Evolutionary conservation across 2,797 vertebrate species (phyloP), one percentile per base, ranked within the genome.

Genomic region (Hylomyscus alleni): DNA sequence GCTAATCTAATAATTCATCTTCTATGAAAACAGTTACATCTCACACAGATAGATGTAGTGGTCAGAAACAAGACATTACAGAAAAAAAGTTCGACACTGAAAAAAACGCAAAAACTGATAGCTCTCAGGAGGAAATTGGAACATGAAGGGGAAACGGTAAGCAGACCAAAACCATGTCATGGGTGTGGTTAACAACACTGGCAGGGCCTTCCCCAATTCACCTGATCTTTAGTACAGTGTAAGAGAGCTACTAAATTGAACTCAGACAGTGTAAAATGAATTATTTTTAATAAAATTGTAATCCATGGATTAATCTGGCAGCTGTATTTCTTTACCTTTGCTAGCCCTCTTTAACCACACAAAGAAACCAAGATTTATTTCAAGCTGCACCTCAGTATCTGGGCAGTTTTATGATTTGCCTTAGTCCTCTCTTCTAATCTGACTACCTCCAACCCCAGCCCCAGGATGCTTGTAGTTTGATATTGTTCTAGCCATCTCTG

Each of bases 1-100:
- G 10, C 10, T 76, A 86, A 90, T 67, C 26, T 75, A 96, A 60
- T 75, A 96, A 81, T 75, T 92, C 29, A 86, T 69, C 19, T 75
- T 83, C 54, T 10, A n/a, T 37, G 7, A 77, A 67, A 89, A 75
- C 83, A 52, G 87, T 73, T 91, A 10, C 7, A 67, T 6, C 19
- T 91, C 94, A n/a, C 58, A 50, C 69, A n/a, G 67, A 20, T 15
- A 90, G 20, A 82, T 31, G 34, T 34, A 78, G 20, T 69, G 75
- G 6, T 75, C 40, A 93, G 62, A 8, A 24, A 44, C 19, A 95
- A 87, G 19, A 91, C 1, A 1, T 72, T 72, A 60, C 47, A 78
- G n/a, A 31, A n/a, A 31, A 31, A 83, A 93, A n/a, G 1, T 58
- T 94, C 29, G 22, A 26, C 72, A 67, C 34, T 92, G 24, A 6